Base-by-base conservation (phyloP, 2,797 vertebrate species). In the Micropoecilia bifurca region DNA sequence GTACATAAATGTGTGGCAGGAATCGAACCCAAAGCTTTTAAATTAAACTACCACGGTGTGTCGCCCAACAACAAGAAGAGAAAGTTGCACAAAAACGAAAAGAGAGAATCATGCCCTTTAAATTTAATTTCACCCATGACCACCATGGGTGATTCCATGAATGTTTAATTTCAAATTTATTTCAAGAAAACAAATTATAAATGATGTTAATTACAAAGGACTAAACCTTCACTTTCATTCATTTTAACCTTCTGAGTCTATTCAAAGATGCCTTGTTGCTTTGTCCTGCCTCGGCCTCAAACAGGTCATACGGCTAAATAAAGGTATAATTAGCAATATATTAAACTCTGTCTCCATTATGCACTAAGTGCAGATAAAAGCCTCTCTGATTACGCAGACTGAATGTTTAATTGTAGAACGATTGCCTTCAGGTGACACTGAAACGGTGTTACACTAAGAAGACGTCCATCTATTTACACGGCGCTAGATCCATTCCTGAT, bases 171-270 rank as follows among this genome's bases (percentile, higher is more conserved):
- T 22, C 2, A 6, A 41, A 41, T 41, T 39, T 12, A 25, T 25
- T 39, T 18, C 8, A 41, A 25, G 20, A 68, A 68, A 41, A 68
- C 8, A 41, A 41, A 12, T 12, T 12, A 25, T 68, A 68, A 68
- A 13, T 25, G 0, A 39, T 68, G 63, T 41, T 68, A 41, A 41
- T 12, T 68, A 25, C 9, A 68, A 13, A 68, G 20, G 36, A 25
- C 36, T 68, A 25, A 68, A 41, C 63, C 63, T 68, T 68, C 20
- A 68, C 18, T 25, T 66, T 25, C 36, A 41, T 68, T 68, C 20
- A 39, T 41, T 68, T 39, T 25, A 41, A 68, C 63, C 63, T 68
- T 68, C 36, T 41, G 46, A 73, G 71, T 36, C 71, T 50, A 36
- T 73, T 50, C 4, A 73, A 50, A 50, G 18, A 50, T 36, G 6